A percentile compares a stretch with the other conserved stretches of the same genome.
phyloP scores from a whole-genome alignment of 2,113 vertebrate genomes.

The Anolis carolinensis region DNA sequence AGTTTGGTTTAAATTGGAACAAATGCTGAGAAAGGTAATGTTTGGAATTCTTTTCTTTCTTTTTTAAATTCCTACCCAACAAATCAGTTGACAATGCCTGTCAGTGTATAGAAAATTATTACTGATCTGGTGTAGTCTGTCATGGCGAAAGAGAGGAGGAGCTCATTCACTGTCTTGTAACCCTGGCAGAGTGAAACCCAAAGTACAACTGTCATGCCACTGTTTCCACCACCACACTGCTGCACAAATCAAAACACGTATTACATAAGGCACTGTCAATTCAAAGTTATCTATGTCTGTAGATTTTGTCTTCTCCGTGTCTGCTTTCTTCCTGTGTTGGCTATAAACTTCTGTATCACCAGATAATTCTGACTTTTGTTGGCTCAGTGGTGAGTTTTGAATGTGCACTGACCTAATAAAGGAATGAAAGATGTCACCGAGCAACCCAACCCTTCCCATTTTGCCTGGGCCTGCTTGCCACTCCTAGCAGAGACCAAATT shows the following conservation, averaged over 20 bases:
- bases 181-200: not conserved
- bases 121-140: too few species aligned
- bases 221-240: not conserved
- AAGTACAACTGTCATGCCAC: not conserved
- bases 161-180: not conserved
- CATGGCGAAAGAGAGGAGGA: too few species aligned
- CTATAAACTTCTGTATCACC: not conserved
- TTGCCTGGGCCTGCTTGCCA: rapidly evolving
- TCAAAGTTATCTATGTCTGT: not conserved
- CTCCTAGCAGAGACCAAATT: not conserved
- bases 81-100: too few species aligned
- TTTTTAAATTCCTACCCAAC: too few species aligned
- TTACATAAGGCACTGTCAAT: not conserved
- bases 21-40: not conserved
- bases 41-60: not conserved
- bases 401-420: not conserved
- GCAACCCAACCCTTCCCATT: not conserved
- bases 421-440: not conserved
- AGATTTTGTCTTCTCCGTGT: not conserved
- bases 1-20: not conserved
- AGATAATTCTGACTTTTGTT: not conserved
- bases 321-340: not conserved
- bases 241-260: not conserved
- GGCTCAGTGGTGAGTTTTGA: not conserved
- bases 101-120: too few species aligned